Percentiles rank a stretch among this genome's conserved stretches.
Evolutionary conservation across 2,888 invertebrate species (phyloP).

Genomic region (Chrysolina oricalcia): DNA sequence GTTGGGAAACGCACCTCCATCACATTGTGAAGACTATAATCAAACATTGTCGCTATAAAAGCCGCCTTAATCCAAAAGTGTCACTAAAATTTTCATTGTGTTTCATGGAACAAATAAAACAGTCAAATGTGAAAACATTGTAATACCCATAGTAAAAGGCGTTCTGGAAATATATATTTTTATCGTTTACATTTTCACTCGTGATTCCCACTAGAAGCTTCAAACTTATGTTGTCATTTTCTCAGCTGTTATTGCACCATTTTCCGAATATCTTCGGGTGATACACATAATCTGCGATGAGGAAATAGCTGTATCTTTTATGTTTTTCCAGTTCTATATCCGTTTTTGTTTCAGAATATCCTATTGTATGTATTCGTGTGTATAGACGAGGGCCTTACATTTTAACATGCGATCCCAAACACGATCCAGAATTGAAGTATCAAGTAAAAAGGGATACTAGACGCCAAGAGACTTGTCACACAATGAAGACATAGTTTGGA

Average conservation of each 20-base stretch:
- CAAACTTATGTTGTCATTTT: not conserved
- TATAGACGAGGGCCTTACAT: too few relatives aligned
- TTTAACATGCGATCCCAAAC: too few relatives aligned
- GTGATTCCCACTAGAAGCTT: not conserved
- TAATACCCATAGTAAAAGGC: not conserved
- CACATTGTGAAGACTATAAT: not conserved
- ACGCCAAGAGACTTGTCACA: too few relatives aligned
- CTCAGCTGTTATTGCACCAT: not conserved
- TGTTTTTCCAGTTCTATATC: too few relatives aligned
- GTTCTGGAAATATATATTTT: slow-evolving; percentile 2
- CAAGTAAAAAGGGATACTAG: too few relatives aligned
- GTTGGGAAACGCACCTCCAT: too few relatives aligned
- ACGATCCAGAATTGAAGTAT: too few relatives aligned
- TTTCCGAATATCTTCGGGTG: not conserved
- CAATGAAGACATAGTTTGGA: too few relatives aligned
- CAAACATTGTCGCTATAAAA: not conserved
- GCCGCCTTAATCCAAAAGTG: not conserved
- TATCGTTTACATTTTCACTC: not conserved
- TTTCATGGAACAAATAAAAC: not conserved
- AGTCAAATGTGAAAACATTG: slow-evolving; percentile 2
- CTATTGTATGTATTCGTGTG: too few relatives aligned
- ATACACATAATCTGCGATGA: too few relatives aligned
- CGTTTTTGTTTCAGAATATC: too few relatives aligned
- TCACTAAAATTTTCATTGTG: not conserved
- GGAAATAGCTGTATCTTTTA: too few relatives aligned